Evolutionary conservation across 2,113 vertebrate genomes (phyloP).

Genomic region (Globicephala melas): DNA sequence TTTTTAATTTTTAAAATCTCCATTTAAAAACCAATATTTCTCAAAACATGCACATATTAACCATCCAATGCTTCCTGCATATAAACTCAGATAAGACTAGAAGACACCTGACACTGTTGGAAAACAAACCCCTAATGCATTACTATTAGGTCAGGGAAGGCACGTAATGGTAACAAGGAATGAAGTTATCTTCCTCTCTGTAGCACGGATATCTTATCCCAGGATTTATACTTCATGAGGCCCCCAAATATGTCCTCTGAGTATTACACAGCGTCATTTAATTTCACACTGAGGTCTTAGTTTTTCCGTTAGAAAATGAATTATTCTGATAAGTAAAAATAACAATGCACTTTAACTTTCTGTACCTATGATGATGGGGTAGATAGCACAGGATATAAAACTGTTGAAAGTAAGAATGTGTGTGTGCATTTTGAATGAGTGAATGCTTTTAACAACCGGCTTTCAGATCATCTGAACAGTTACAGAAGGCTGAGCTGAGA

Average conservation of each 20-base stretch:
- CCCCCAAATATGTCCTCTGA: not conserved
- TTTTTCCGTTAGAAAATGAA: slow-evolving; percentile 15
- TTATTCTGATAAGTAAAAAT: not conserved
- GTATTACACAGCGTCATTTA: not conserved
- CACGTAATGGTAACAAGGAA: not conserved
- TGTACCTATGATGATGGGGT: not conserved
- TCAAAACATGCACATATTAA: not conserved
- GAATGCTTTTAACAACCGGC: not conserved
- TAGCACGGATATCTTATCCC: not conserved
- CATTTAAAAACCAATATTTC: not conserved
- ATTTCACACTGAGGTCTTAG: not conserved
- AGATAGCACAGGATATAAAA: not conserved
- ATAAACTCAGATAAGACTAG: not conserved
- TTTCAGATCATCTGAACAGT: not conserved
- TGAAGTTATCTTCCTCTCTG: not conserved
- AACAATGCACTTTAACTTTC: not conserved
- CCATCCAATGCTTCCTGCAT: not conserved
- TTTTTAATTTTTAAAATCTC: not conserved
- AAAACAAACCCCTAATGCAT: not conserved
- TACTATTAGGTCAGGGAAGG: not conserved
- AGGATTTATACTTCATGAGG: not conserved
- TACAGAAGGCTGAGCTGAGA: not conserved
- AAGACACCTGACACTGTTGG: not conserved
- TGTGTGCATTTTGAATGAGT: not conserved
- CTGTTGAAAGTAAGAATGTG: not conserved